Conservation (phyloP, 1,140 invertebrate genomes). For the Mya arenaria region DNA sequence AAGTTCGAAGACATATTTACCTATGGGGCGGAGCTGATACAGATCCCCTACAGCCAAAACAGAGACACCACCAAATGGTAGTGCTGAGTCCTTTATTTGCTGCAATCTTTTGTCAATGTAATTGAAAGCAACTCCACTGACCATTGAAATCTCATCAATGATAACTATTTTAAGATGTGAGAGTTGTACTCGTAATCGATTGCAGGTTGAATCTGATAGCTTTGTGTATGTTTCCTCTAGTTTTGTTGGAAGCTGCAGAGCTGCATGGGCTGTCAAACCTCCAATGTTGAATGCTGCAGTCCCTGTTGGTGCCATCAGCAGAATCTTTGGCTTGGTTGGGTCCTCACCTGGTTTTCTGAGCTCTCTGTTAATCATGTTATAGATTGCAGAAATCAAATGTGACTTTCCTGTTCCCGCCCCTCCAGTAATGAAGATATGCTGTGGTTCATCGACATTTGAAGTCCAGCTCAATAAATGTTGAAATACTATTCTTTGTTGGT, state of each 20-base stretch:
- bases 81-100: constrained; percentile 52
- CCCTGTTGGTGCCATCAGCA: constrained; percentile 54
- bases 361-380: constrained; percentile 37
- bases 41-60: constrained; percentile 61
- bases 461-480: constrained; percentile 31
- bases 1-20: constrained; percentile 41
- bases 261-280: constrained; percentile 39
- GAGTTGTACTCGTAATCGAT: constrained; percentile 29
- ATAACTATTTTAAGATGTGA: constrained; percentile 51
- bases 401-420: constrained; percentile 43
- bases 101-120: constrained; percentile 59
- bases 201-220: constrained; percentile 18
- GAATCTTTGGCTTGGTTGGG: constrained; percentile 22
- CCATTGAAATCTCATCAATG: constrained; percentile 67
- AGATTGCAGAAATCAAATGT: constrained; percentile 33
- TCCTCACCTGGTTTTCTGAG: constrained; percentile 24
- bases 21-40: constrained; percentile 30
- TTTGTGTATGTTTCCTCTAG: constrained; percentile 29
- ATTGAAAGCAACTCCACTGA: constrained; percentile 45
- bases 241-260: constrained; percentile 41
- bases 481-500: constrained; percentile 21
- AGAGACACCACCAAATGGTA: constrained; percentile 59
- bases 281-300: constrained; percentile 54
- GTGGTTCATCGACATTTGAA: constrained; percentile 9
- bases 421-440: constrained; percentile 37